phyloP scores from a whole-genome alignment of 2,797 vertebrate genomes.

The Lophius americanus region DNA sequence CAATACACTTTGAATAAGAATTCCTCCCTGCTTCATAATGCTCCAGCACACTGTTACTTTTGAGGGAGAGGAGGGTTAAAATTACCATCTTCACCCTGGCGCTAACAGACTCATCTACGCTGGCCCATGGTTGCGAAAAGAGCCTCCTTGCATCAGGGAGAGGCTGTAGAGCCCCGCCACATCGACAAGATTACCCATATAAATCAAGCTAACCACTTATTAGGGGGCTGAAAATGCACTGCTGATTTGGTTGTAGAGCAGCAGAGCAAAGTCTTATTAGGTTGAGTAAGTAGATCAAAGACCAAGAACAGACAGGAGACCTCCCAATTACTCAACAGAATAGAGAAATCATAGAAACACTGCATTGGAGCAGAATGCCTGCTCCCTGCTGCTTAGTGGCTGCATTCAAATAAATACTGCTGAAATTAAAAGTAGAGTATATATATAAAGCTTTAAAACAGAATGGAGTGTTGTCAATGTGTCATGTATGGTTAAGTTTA shows the following conservation, averaged over 20 bases:
- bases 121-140: constrained; percentile 66
- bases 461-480: not conserved
- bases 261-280: constrained; percentile 83
- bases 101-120: constrained; percentile 74
- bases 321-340: constrained; percentile 80
- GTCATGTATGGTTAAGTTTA: not conserved
- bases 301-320: constrained; percentile 75
- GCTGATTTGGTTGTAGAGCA: constrained; percentile 83
- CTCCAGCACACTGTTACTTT: constrained; percentile 53
- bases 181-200: constrained; percentile 75
- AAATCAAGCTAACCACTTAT: constrained; percentile 84
- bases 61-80: constrained; percentile 61
- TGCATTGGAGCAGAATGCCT: constrained; percentile 53
- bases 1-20: constrained; percentile 67
- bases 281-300: constrained; percentile 85
- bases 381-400: constrained; percentile 47
- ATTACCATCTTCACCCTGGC: constrained; percentile 57
- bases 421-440: constrained; percentile 39
- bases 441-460: constrained; percentile 20
- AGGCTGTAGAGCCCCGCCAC: constrained; percentile 67
- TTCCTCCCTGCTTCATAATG: constrained; percentile 58
- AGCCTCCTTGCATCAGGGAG: constrained; percentile 58
- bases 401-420: constrained; percentile 40
- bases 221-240: constrained; percentile 80
- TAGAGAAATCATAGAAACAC: constrained; percentile 78